Percentiles rank a stretch among this genome's conserved stretches.
Evolutionary conservation across 2,113 vertebrate species (phyloP).

Genomic region (Globicephala melas): DNA sequence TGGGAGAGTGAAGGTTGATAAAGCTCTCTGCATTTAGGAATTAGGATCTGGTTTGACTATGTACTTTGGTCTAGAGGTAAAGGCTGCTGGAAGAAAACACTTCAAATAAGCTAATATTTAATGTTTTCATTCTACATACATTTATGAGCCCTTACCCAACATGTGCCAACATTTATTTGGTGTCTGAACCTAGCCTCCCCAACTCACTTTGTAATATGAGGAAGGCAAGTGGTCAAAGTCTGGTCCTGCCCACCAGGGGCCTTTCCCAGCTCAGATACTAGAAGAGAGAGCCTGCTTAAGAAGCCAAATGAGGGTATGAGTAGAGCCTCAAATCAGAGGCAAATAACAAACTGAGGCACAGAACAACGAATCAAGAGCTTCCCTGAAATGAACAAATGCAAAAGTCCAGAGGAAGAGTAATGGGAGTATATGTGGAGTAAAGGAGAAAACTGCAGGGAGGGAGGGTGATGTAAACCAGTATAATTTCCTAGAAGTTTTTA

Average conservation of each 20-base stretch:
- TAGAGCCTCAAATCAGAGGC: neutral
- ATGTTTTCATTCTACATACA: neutral
- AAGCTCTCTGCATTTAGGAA: neutral
- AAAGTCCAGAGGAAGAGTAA: neutral
- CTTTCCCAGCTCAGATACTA: neutral
- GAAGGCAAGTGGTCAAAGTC: neutral
- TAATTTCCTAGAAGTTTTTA: neutral
- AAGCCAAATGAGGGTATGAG: neutral
- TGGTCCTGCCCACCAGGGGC: neutral
- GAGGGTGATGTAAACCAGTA: neutral
- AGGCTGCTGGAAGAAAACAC: neutral
- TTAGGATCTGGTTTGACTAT: neutral
- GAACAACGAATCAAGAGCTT: neutral
- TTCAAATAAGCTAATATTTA: neutral
- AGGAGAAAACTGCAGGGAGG: neutral
- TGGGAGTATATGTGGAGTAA: fast-evolving
- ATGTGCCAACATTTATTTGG: neutral
- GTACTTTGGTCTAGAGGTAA: neutral
- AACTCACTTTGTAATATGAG: neutral
- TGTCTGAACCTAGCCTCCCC: neutral
- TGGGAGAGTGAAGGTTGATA: neutral
- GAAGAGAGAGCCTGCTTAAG: neutral
- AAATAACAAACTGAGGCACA: neutral
- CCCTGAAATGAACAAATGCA: neutral
- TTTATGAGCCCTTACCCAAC: neutral